Conservation (phyloP, 2,888 invertebrate species). For the Clostera curtula region DNA sequence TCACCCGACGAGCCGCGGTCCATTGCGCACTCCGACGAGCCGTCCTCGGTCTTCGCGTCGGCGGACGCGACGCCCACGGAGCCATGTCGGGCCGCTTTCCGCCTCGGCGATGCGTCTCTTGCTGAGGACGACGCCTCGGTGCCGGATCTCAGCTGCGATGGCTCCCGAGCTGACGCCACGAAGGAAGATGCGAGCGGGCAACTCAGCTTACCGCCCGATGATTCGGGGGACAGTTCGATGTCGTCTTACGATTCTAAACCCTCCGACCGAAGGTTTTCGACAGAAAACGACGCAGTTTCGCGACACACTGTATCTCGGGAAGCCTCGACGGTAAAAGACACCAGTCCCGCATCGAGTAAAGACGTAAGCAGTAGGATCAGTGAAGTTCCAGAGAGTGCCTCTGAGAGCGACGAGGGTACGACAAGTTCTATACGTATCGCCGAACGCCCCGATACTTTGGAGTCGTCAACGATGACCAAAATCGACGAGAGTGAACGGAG, state of each 20-base stretch:
- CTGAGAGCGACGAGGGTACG: slow-evolving; percentile 14
- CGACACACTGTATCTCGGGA: slow-evolving; percentile 34
- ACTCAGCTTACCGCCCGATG: slow-evolving; percentile 18
- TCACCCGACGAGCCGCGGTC: slow-evolving; percentile 55
- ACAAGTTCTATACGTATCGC: slow-evolving; percentile 10
- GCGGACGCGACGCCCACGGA: slow-evolving; percentile 61
- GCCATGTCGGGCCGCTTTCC: slow-evolving; percentile 24
- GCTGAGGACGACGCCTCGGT: slow-evolving; percentile 10
- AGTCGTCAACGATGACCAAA: slow-evolving; percentile 13
- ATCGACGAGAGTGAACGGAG: too few relatives aligned
- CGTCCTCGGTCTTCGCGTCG: slow-evolving; percentile 63
- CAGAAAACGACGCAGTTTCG: slow-evolving; percentile 31
- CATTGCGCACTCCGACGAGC: slow-evolving; percentile 55
- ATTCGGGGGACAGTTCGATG: slow-evolving; percentile 28
- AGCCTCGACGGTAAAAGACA: slow-evolving; percentile 41
- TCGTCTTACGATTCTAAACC: slow-evolving; percentile 32
- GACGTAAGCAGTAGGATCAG: slow-evolving; percentile 33
- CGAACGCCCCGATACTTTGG: slow-evolving; percentile 9
- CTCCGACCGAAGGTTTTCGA: slow-evolving; percentile 31
- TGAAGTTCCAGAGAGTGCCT: slow-evolving; percentile 31
- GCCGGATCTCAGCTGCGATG: slow-evolving; percentile 24
- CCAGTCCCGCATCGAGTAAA: slow-evolving; percentile 37
- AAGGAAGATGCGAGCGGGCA: slow-evolving; percentile 26
- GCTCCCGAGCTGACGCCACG: slow-evolving; percentile 24
- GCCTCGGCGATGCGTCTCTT: slow-evolving; percentile 19